Conservation (phyloP, 2,888 invertebrate species). For the Dasypolia templi region DNA sequence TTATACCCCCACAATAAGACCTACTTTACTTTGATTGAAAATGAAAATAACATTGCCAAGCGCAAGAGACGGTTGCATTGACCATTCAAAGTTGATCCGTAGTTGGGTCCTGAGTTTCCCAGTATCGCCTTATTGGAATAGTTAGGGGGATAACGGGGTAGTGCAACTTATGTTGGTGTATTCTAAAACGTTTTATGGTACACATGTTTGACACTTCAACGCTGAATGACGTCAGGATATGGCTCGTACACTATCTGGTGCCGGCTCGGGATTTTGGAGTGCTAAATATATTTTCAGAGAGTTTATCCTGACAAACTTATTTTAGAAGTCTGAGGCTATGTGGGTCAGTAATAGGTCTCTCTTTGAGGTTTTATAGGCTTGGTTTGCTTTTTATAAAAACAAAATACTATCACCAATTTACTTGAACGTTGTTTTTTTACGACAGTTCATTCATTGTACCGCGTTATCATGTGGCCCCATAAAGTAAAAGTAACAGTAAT, state of each 20-base stretch:
- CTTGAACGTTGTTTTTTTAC: constrained; percentile 3
- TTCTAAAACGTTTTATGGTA: constrained; percentile 72
- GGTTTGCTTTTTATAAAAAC: neutral
- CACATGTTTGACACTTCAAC: constrained; percentile 75
- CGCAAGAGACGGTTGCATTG: constrained; percentile 62
- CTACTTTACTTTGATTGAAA: constrained; percentile 62
- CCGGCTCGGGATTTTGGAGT: constrained; percentile 58
- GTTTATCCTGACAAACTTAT: constrained; percentile 14
- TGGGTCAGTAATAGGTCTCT: constrained; percentile 5
- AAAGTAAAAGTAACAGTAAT: no score
- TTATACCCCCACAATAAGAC: constrained; percentile 60
- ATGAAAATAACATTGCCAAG: constrained; percentile 63
- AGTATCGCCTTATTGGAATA: constrained; percentile 54
- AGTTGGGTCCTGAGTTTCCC: constrained; percentile 51
- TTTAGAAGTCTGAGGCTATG: neutral
- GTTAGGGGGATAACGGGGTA: constrained; percentile 45
- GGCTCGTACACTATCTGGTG: constrained; percentile 72
- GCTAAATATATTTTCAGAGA: constrained; percentile 50
- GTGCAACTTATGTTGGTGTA: constrained; percentile 68
- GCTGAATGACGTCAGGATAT: constrained; percentile 76
- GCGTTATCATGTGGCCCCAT: constrained; percentile 3
- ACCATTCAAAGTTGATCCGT: constrained; percentile 69
- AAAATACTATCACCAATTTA: constrained; percentile 1
- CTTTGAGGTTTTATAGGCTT: constrained; percentile 10
- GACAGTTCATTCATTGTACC: neutral